Evolutionary conservation across 1,140 invertebrate species (phyloP).

Genomic region (Hesperophylax magnus): DNA sequence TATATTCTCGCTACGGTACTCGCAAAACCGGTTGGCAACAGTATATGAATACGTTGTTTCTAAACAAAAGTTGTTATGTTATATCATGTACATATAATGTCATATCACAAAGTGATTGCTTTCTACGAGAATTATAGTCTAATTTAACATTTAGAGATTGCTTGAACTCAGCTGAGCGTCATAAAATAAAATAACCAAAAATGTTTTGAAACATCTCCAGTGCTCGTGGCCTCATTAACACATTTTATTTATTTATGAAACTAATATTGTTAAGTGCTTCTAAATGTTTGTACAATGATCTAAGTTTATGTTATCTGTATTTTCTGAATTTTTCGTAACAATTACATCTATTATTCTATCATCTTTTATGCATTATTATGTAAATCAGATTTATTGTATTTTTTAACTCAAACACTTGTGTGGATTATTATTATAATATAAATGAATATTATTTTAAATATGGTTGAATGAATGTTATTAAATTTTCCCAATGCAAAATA

Average conservation of each 20-base stretch:
- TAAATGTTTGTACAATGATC: conserved; percentile 23
- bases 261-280: conserved; percentile 28
- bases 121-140: too few species aligned
- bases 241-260: conserved; percentile 39
- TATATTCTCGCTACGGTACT: too few species aligned
- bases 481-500: too few species aligned
- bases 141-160: conserved; percentile 12
- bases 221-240: conserved; percentile 58
- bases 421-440: neutral
- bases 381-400: too few species aligned
- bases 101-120: too few species aligned
- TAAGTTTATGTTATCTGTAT: conserved; percentile 13
- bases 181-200: conserved; percentile 42
- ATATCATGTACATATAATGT: too few species aligned
- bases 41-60: too few species aligned
- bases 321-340: neutral
- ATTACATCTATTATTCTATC: neutral
- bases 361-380: neutral
- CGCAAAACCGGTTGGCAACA: too few species aligned
- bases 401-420: neutral
- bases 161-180: conserved; percentile 20
- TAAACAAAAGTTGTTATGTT: too few species aligned
- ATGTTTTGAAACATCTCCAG: conserved; percentile 38
- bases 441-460: neutral
- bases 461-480: too few species aligned